Evolutionary conservation across 2,888 invertebrate genomes (phyloP).

Genomic region (Rhingia rostrata): DNA sequence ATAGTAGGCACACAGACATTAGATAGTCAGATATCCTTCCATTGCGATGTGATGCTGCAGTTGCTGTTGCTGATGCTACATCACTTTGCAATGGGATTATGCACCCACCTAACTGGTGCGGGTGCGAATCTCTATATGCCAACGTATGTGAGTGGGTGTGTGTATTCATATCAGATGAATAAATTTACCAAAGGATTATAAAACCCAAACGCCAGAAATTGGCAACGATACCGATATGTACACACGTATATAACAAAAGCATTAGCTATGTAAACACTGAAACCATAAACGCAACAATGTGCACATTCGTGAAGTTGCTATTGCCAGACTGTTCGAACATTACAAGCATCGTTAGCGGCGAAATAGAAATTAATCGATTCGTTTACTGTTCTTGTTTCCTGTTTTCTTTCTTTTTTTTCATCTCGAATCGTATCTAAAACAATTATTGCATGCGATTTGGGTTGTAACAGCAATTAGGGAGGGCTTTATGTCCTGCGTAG

Average conservation of each 20-base stretch:
- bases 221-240: slow-evolving; percentile 10
- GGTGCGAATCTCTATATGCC: neutral
- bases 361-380: neutral
- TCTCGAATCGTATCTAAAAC: no score
- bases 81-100: slow-evolving; percentile 67
- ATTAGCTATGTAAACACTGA: neutral
- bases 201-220: slow-evolving; percentile 43
- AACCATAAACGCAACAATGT: slow-evolving; percentile 17
- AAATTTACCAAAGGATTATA: slow-evolving; percentile 66
- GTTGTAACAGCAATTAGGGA: no score
- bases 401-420: neutral
- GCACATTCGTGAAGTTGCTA: slow-evolving; percentile 9
- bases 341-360: neutral
- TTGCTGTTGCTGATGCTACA: slow-evolving; percentile 52
- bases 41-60: slow-evolving; percentile 35
- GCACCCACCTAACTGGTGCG: slow-evolving; percentile 18
- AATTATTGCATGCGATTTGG: neutral
- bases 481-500: no score
- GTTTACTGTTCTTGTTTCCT: neutral
- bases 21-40: slow-evolving; percentile 67
- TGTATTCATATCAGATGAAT: slow-evolving; percentile 59
- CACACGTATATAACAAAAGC: slow-evolving; percentile 1
- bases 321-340: slow-evolving; percentile 3
- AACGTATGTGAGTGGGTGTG: slow-evolving; percentile 4
- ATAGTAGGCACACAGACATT: slow-evolving; percentile 65